Evolutionary conservation across 2,113 vertebrate species (phyloP).

Genomic region (Corythaixoides concolor): DNA sequence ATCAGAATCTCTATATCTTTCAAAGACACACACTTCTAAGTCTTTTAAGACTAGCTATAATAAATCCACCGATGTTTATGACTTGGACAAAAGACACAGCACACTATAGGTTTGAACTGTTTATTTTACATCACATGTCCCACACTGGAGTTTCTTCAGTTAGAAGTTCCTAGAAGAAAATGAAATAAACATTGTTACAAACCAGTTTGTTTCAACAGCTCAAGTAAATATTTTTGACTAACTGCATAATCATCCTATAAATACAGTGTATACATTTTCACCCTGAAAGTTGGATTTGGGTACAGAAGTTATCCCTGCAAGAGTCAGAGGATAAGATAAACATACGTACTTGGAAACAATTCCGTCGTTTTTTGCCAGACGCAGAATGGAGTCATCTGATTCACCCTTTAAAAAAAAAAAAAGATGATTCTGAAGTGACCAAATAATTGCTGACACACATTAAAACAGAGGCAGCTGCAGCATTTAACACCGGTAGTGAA

Average conservation of each 20-base stretch:
- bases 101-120: slow-evolving; percentile 13
- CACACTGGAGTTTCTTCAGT: slow-evolving; percentile 25
- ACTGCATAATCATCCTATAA: neutral
- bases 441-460: neutral
- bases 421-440: neutral
- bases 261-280: neutral
- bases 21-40: neutral
- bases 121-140: slow-evolving; percentile 77
- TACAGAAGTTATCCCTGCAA: neutral
- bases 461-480: neutral
- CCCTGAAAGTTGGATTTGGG: neutral
- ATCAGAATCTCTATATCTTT: neutral
- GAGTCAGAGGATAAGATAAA: neutral
- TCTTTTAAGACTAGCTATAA: neutral
- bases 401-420: slow-evolving; percentile 75
- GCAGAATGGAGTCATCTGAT: slow-evolving; percentile 93
- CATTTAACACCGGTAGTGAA: neutral
- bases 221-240: neutral
- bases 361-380: slow-evolving; percentile 86
- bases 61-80: neutral
- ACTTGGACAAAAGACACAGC: slow-evolving; percentile 5
- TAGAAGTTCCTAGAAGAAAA: slow-evolving; percentile 79
- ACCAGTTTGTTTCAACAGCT: neutral
- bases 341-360: slow-evolving; percentile 88
- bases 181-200: neutral